A percentile compares a stretch with the other conserved stretches of the same genome.
phyloP scores from a whole-genome alignment of 2,888 invertebrate genomes.

The Julus scandinavius region DNA sequence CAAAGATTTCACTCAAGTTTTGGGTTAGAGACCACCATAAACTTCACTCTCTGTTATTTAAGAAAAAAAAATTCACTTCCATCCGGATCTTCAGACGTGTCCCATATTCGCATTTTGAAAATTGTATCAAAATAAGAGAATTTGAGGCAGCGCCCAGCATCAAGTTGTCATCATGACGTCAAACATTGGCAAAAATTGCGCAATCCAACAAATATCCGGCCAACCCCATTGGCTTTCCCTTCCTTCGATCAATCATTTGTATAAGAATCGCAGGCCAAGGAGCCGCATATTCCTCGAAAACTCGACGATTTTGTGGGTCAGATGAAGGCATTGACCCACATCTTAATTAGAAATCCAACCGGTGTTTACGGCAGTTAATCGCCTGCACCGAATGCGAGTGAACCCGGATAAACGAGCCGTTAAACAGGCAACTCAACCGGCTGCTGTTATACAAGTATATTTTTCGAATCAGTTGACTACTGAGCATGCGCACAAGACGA shows the following conservation, averaged over 20 bases:
- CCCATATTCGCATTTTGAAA: neutral
- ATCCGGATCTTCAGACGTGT: neutral
- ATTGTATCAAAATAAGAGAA: neutral
- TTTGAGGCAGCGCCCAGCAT: neutral
- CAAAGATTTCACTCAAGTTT: too few species aligned
- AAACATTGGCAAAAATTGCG: neutral
- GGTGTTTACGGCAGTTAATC: neutral
- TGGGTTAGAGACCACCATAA: too few species aligned
- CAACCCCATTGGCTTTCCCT: neutral
- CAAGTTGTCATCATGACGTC: neutral
- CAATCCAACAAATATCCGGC: neutral
- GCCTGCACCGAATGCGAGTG: neutral
- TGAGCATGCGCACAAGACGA: too few species aligned
- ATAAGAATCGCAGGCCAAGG: neutral
- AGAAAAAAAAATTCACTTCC: too few species aligned
- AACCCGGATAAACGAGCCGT: neutral
- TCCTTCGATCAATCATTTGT: neutral
- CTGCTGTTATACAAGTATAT: too few species aligned
- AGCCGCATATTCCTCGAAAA: neutral
- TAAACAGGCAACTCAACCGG: neutral
- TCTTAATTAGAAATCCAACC: neutral
- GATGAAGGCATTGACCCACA: neutral
- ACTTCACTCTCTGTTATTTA: too few species aligned
- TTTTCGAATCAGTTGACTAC: too few species aligned
- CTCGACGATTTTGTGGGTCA: neutral